Conservation (phyloP, 2,888 invertebrate species). For the Tenthredo amoena region DNA sequence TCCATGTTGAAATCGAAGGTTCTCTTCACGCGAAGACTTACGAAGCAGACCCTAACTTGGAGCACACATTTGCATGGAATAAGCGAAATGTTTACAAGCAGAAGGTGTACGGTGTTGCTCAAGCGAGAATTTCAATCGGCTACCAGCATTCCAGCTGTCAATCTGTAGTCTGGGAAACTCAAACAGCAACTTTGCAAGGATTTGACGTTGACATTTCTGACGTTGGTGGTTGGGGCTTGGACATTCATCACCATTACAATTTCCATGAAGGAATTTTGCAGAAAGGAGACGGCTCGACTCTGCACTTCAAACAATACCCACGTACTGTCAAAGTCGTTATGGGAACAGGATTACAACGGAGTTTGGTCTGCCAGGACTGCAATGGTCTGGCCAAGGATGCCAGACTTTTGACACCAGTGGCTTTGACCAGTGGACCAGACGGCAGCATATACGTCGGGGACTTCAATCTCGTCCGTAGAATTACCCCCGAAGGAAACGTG, state of each 20-base stretch:
- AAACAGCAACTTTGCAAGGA: slow-evolving; percentile 95
- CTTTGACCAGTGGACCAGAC: slow-evolving; percentile 96
- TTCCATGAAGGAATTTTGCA: slow-evolving; percentile 98
- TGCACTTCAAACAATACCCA: slow-evolving; percentile 96
- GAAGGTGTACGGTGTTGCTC: slow-evolving; percentile 93
- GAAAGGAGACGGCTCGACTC: slow-evolving; percentile 97
- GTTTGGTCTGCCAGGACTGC: slow-evolving; percentile 92
- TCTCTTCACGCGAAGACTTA: slow-evolving; percentile 94
- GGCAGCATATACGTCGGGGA: slow-evolving; percentile 98
- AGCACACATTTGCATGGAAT: slow-evolving; percentile 99
- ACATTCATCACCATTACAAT: slow-evolving; percentile 99
- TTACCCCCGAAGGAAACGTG: slow-evolving; percentile 94
- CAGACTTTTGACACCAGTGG: slow-evolving; percentile 94
- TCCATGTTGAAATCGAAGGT: slow-evolving; percentile 96
- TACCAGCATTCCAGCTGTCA: slow-evolving; percentile 95
- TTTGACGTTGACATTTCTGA: slow-evolving; percentile 98
- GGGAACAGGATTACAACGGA: slow-evolving; percentile 94
- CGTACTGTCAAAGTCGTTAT: slow-evolving; percentile 94
- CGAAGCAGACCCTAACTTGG: slow-evolving; percentile 97
- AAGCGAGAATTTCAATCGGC: slow-evolving; percentile 94
- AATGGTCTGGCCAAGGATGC: slow-evolving; percentile 93
- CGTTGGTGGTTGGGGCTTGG: slow-evolving; percentile 98
- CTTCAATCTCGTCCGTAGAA: slow-evolving; percentile 95
- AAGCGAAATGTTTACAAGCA: slow-evolving; percentile 98
- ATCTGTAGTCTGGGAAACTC: slow-evolving; percentile 96